Evolutionary conservation across 2,888 invertebrate species (phyloP).

Genomic region (Lypha dubia): DNA sequence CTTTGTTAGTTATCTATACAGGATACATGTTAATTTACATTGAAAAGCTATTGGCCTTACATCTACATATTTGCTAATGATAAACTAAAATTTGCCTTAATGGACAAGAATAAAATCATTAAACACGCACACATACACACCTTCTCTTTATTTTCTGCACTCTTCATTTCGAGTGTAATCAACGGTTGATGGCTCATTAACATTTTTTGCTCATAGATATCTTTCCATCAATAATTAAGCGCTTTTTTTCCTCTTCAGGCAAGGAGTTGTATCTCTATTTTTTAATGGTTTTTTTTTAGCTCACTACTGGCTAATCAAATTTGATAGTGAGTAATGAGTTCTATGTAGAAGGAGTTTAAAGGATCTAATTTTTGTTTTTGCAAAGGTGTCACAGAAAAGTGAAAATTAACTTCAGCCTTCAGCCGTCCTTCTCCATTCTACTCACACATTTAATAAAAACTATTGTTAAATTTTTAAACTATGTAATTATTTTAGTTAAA

Average conservation of each 20-base stretch:
- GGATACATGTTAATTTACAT: slow-evolving; percentile 69
- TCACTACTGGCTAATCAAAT: slow-evolving; percentile 4
- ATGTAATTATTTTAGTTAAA: no score
- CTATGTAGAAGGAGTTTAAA: not conserved
- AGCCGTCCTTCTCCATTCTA: no score
- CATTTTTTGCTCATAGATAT: slow-evolving; percentile 47
- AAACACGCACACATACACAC: not conserved
- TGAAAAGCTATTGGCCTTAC: slow-evolving; percentile 64
- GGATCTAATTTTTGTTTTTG: not conserved
- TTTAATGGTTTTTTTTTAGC: not conserved
- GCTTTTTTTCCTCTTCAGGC: not conserved
- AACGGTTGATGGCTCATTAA: slow-evolving; percentile 56
- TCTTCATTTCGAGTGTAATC: slow-evolving; percentile 27
- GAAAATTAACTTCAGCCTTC: not conserved
- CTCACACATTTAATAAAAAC: no score
- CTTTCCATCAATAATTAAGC: slow-evolving; percentile 35
- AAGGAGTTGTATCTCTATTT: no score
- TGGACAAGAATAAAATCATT: slow-evolving; percentile 19
- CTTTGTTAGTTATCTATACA: slow-evolving; percentile 56
- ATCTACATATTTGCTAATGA: slow-evolving; percentile 45
- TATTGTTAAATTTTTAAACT: no score
- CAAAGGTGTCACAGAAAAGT: not conserved
- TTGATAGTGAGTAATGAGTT: not conserved
- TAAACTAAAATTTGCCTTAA: slow-evolving; percentile 58
- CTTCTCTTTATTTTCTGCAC: not conserved